Base-by-base conservation (phyloP, 2,113 vertebrate species). In the Phrynosoma blainvillii region DNA sequence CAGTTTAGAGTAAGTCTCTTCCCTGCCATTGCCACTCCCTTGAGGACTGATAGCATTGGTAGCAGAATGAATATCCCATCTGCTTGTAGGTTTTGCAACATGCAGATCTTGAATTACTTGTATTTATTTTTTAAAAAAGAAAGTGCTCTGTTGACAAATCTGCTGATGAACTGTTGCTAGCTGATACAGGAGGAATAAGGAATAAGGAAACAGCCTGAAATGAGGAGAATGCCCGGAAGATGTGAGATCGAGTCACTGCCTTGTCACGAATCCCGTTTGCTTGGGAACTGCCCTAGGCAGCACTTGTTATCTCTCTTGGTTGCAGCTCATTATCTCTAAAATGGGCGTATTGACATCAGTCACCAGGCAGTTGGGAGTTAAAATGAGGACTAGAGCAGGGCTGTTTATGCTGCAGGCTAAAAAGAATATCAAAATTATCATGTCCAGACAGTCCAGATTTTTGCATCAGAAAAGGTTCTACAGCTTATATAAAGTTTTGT, bases 1-100 rank as follows among this genome's bases (percentile, higher is more conserved):
- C 91, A 98, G 98, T 94, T 95, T 99, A 36, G 97, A 98, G 98
- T 99, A 93, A 97, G 98, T 96, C 40, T 25, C 54, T n/a, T 27
- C 47, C 8, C 20, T 54, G 23, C 5, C 7, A 7, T 7, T 47
- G 47, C 5, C 13, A 7, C n/a, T 12, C 21, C 30, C 21, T 9
- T 4, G 0, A 12, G 68, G 42, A 7, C 66, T 0, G 12, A 7
- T 30, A 27, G 68, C 10, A 21, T 70, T 30, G 54, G 21, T 36
- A 47, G 8, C 21, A 27, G n/a, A 21, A n/a, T 14, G 0, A 23
- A 36, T 42, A 27, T 27, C 20, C 62, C 8, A 16, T 12, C 32
- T 40, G 11, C 36, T 82, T 82, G 0, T 10, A 20, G 59, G 32
- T 36, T 23, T 65, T 23, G 59, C 20, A 56, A 79, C 54, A 16